Percentiles rank a stretch among this genome's conserved stretches.
phyloP scores from a whole-genome alignment of 1,140 invertebrate genomes.

The Drosophila nebulosa region DNA sequence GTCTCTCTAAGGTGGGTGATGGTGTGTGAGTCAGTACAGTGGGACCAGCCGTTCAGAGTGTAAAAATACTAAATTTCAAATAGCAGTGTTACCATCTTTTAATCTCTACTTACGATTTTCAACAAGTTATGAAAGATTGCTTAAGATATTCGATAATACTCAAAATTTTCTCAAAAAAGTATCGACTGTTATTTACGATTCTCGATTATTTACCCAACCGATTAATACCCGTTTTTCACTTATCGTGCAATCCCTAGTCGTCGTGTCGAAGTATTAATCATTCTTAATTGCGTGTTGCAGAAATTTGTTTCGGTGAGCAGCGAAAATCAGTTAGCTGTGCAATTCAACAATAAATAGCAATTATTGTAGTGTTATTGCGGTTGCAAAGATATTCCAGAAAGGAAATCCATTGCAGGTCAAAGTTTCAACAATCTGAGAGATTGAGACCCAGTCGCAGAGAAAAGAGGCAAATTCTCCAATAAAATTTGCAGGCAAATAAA shows the following conservation, averaged over 20 bases:
- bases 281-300: constrained; percentile 67
- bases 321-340: constrained; percentile 37
- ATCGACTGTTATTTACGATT: too few species aligned
- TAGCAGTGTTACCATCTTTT: too few species aligned
- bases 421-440: not conserved
- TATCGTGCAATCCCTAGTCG: too few species aligned
- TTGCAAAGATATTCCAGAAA: not conserved
- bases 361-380: too few species aligned
- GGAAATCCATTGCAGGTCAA: constrained; percentile 31
- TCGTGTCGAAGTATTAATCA: constrained; percentile 46
- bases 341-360: constrained; percentile 7
- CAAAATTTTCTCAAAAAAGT: too few species aligned
- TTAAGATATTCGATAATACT: too few species aligned
- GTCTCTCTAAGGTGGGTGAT: not conserved
- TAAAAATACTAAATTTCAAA: too few species aligned
- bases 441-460: not conserved
- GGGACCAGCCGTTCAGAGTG: too few species aligned
- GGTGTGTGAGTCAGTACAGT: constrained; percentile 46
- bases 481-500: constrained; percentile 33
- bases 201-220: too few species aligned
- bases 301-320: constrained; percentile 45
- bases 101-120: too few species aligned
- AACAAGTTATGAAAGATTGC: too few species aligned
- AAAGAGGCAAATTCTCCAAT: constrained; percentile 24
- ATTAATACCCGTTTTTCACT: too few species aligned